These are phyloP conservation scores for Agelaius tricolor DNA, from an alignment of 2,113 vertebrate species.

Conservation along the genomic window DNA sequence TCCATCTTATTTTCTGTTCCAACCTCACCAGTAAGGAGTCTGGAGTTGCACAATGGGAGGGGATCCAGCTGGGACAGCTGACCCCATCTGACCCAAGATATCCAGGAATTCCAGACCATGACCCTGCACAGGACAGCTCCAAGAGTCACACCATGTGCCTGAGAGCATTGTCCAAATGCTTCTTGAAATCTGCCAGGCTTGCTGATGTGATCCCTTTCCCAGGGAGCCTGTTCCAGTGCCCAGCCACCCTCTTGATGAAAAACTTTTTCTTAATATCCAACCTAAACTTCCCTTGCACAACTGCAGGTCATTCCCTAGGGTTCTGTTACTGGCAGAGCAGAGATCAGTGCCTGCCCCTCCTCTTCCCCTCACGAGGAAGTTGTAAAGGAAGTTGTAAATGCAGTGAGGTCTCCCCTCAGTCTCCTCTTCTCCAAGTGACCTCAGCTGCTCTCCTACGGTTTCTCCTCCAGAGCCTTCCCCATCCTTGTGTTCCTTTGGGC, in stretches of 20 bases:
- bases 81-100: not conserved
- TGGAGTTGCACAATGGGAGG: not conserved
- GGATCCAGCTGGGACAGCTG: not conserved
- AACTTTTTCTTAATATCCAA: not conserved
- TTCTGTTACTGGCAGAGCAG: not conserved
- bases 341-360: not conserved
- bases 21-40: not conserved
- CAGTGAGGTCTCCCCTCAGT: not conserved
- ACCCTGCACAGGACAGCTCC: not conserved
- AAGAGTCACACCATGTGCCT: not conserved
- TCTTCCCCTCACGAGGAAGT: rapidly evolving
- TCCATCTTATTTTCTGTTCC: not conserved
- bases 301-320: not conserved
- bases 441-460: rapidly evolving
- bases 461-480: not conserved
- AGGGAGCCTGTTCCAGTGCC: not conserved
- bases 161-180: not conserved
- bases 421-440: not conserved
- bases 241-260: too few relatives aligned
- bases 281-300: not conserved
- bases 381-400: not conserved
- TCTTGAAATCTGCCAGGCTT: not conserved
- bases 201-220: not conserved
- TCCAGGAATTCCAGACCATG: not conserved
- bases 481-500: not conserved